Evolutionary conservation across 1,140 invertebrate genomes (phyloP), one percentile per base, ranked within the genome.

Genomic region (Vollenhovia emeryi): DNA sequence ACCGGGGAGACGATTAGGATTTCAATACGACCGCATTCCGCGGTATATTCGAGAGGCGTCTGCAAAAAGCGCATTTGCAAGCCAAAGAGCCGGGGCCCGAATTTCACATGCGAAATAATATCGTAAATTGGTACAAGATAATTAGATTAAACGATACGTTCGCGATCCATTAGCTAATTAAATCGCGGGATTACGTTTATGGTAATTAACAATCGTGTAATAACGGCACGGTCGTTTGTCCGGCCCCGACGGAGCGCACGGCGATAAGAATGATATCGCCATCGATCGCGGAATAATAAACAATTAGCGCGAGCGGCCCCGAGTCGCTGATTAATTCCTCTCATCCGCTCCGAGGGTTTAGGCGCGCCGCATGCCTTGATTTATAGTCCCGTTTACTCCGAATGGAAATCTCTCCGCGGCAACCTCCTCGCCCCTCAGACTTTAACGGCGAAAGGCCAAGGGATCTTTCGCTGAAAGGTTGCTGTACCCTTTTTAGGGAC

Each of bases 381-480:
- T 89, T 89, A 89, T 89, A 80, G 87, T 79, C 68, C 27, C 62
- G 88, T 89, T 89, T 89, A 78, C 89, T 71, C 55, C 82, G 57
- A 89, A 90, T 86, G 83, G 64, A 90, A 87, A 90, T 89, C 85
- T 86, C 85, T 59, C 55, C 75, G 69, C 62, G 8, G 30, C 15
- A 69, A 18, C 11, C 57, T 83, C 66, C 68, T 9, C 5, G 4
- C 11, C 13, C 52, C 21, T 57, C 62, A 80, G 68, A 85, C 75
- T 86, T 86, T 82, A 89, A 83, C 71, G 60, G 55, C 79, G 64
- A 89, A 87, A 88, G 88, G 85, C 73, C 83, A 89, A 71, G 84
- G 88, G 79, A 89, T 86, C 82, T 79, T 80, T 50, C 69, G 85
- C 60, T 89, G 87, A 89, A 89, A 89, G 88, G 85, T 89, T 89